phyloP scores from a whole-genome alignment of 2,113 vertebrate genomes.

The Macrotus californicus region DNA sequence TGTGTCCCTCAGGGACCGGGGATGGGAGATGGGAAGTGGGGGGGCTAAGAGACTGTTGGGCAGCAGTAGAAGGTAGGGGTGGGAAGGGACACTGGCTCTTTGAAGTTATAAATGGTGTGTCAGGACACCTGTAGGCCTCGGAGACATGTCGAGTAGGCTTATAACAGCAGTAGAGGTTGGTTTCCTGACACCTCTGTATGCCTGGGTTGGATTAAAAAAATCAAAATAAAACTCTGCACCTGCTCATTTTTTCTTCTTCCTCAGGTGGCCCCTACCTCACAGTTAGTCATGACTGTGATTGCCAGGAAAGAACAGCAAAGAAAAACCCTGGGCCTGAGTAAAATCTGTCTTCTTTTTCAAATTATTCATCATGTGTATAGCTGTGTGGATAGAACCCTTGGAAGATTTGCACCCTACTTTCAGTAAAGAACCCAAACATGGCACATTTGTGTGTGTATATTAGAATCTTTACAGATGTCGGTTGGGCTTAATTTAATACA shows the following conservation, averaged over 20 bases:
- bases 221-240: not conserved
- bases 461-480: not conserved
- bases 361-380: not conserved
- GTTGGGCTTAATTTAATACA: not conserved
- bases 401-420: not conserved
- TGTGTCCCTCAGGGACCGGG: not conserved
- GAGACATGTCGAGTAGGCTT: not conserved
- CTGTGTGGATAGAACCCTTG: not conserved
- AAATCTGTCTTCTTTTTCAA: not conserved
- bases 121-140: not conserved
- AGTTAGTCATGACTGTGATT: not conserved
- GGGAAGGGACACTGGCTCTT: not conserved
- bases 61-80: not conserved
- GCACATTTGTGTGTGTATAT: not conserved
- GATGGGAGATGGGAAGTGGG: not conserved
- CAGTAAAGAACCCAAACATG: not conserved
- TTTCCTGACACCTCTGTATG: not conserved
- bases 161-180: not conserved
- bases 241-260: conserved; percentile 31
- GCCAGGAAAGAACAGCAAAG: not conserved
- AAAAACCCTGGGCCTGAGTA: not conserved
- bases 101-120: not conserved
- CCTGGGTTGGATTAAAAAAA: not conserved
- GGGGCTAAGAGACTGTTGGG: not conserved
- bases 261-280: not conserved